Evolutionary conservation across 2,888 invertebrate genomes (phyloP), one percentile per base, ranked within the genome.

Genomic region (Eudasyphora cyanicolor): DNA sequence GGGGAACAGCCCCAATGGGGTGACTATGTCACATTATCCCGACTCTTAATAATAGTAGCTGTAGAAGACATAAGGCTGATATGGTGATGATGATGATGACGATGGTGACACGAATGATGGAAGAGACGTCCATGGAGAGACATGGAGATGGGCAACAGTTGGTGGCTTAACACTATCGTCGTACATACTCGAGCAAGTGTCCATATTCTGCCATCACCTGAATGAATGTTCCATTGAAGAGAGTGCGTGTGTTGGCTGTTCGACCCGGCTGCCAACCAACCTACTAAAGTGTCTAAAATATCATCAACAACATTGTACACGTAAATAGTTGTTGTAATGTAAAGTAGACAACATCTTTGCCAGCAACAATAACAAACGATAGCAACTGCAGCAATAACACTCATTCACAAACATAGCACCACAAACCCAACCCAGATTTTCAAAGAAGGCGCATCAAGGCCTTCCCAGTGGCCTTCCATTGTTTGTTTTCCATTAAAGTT

Each of bases 221-320:
- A 77, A 76, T 71, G 21, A 51, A 51, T 12, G 12, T 12, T 45
- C 35, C 64, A 38, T 64, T 62, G 29, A 17, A 1, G 19, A 12
- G 38, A 35, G 64, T 64, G 21, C 62, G 62, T 64, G 38, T 64
- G 35, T 64, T 21, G 21, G 19, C 21, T 24, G 38, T 32, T 32
- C 10, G 8, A 21, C 21, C 38, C 38, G 64, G 35, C 64, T 54
- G 35, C 38, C 17, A 57, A 79, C 49, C 42, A 76, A 76, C 67
- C 75, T 81, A 79, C 78, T 84, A 84, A 84, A 84, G 84, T 81
- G 84, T 84, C 78, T 84, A 79, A 84, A 84, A 81, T 84, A 84
- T 84, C 73, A 78, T 84, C 80, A 74, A 64, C 64, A 35, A 82
- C 57, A 29, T 74, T 74, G 42, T 69, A 73, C 54, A 54, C 12